Evolutionary conservation across 2,888 invertebrate species (phyloP).

Genomic region (Lasioglossum zephyrum): DNA sequence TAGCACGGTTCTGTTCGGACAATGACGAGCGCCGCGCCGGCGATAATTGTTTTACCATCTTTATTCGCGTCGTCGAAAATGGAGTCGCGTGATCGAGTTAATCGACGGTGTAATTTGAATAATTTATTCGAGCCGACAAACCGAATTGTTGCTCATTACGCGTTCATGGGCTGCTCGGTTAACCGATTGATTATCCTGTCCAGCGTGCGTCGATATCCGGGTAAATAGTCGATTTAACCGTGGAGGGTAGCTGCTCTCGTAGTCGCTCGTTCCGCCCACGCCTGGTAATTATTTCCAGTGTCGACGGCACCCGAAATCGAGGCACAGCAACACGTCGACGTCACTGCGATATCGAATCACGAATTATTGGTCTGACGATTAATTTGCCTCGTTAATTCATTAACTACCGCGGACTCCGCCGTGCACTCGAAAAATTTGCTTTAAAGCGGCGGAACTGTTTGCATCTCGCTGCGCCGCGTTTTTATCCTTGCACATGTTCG

Average conservation of each 20-base stretch:
- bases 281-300: constrained; percentile 50
- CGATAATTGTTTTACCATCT: constrained; percentile 9
- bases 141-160: constrained; percentile 66
- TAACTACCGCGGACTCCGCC: not conserved
- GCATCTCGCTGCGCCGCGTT: not conserved
- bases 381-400: constrained; percentile 28
- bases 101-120: constrained; percentile 63
- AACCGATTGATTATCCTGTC: constrained; percentile 66
- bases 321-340: constrained; percentile 14
- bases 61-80: constrained; percentile 5
- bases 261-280: not conserved
- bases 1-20: not conserved
- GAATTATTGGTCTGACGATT: constrained; percentile 40
- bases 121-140: constrained; percentile 59
- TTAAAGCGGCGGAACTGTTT: not conserved
- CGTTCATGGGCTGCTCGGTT: constrained; percentile 64
- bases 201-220: constrained; percentile 41
- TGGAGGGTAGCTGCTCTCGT: constrained; percentile 15
- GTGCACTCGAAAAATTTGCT: not conserved
- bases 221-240: constrained; percentile 58
- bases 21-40: not conserved
- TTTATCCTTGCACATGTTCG: not conserved
- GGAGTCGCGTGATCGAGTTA: constrained; percentile 41
- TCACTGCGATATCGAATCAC: constrained; percentile 31
- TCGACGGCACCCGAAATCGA: constrained; percentile 17